Evolutionary conservation across 2,797 vertebrate species (phyloP), one percentile per base, ranked within the genome.

Genomic region (Cheirogaleus major): DNA sequence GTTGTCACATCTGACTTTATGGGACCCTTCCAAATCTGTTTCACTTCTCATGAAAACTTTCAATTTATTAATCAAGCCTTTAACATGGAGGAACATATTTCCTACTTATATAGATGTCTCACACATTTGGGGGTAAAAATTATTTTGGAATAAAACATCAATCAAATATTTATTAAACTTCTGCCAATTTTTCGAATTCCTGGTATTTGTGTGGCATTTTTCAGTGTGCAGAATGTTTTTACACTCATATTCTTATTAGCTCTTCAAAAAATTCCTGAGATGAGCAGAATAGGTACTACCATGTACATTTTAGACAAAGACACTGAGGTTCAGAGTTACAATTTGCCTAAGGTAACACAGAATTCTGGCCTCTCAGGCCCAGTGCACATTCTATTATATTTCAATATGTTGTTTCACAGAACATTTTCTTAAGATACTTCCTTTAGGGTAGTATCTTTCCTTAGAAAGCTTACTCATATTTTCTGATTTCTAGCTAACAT

Each of bases 81-180:
- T 81, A 86, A 94, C 10, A 89, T 67, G 50, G 25, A 93, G 35
- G 2, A 91, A 95, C 88, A 83, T 61, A 91, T 90, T 83, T 87
- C 75, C 69, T 73, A 85, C 5, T 79, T 10, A 73, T 57, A 73
- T 7, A 91, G 30, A 89, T 79, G 15, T 86, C 41, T 5, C 38
- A 93, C 8, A 75, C 18, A 93, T 73, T 61, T 57, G 8, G 72
- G 32, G 55, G 12, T 2, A 38, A 91, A 75, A 97, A 63, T 82
- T 79, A 82, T 73, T 78, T 92, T 63, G 12, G 7, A 92, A 93
- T 93, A 59, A 96, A 93, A 81, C 23, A 70, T 8, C 18, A 92
- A 80, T 73, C 30, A 85, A 83, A 57, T 43, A 93, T 85, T 85
- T 90, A 87, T 59, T 80, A 80, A 91, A 69, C 3, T 59, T 78